phyloP scores from a whole-genome alignment of 2,113 vertebrate species.

The Machaerirhynchus nigripectus region DNA sequence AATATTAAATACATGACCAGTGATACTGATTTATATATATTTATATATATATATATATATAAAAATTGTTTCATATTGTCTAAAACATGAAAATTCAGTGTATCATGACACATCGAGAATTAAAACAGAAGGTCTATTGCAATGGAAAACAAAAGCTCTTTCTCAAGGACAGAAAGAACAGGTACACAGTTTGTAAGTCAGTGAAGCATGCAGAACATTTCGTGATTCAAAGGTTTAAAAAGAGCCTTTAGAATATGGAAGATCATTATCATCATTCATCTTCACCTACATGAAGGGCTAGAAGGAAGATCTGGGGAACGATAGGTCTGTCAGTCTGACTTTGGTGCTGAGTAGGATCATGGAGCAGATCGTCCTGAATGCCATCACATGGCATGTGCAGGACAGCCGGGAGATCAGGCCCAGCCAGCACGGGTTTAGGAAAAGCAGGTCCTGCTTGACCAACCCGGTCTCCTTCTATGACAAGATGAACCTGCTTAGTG shows the following conservation, averaged over 20 bases:
- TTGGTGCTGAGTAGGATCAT: neutral
- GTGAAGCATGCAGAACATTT: neutral
- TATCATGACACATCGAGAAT: neutral
- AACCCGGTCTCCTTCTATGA: neutral
- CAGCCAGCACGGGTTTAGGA: neutral
- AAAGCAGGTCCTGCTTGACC: neutral
- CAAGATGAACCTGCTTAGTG: neutral
- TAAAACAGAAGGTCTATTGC: neutral
- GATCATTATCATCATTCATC: neutral
- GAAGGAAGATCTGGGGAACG: neutral
- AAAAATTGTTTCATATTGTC: accelerated
- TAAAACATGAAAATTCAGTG: neutral
- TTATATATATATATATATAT: too few relatives aligned
- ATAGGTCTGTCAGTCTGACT: neutral
- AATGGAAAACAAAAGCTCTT: neutral
- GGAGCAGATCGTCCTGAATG: neutral
- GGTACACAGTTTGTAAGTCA: neutral
- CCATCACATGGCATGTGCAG: accelerated
- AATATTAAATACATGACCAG: neutral
- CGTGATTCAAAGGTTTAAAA: neutral
- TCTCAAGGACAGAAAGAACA: neutral
- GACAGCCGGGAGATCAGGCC: neutral
- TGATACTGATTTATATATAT: too few relatives aligned
- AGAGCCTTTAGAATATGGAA: neutral
- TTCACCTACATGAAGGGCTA: neutral